These are phyloP conservation scores for Rallus limicola DNA, from an alignment of 2,113 vertebrate genomes.

Conservation along the genomic window DNA sequence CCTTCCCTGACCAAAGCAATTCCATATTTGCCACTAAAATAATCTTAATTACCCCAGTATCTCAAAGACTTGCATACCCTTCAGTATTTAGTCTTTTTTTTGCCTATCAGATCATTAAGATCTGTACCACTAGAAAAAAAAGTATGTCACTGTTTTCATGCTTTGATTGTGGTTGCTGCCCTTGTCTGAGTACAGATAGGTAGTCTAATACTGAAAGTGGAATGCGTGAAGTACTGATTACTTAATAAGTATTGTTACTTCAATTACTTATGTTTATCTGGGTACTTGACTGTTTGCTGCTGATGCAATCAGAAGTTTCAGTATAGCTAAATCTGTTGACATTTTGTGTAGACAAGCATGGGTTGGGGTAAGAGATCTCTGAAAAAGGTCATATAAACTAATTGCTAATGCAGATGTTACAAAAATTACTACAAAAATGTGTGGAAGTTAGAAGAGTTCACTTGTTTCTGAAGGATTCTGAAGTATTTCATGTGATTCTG, in stretches of 20 bases:
- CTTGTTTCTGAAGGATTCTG: neutral
- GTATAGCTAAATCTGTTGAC: neutral
- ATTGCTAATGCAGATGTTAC: neutral
- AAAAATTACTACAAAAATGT: neutral
- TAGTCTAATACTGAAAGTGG: neutral
- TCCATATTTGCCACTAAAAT: neutral
- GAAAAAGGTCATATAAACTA: neutral
- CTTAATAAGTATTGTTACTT: slow-evolving; percentile 7
- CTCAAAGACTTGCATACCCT: neutral
- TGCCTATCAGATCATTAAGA: neutral
- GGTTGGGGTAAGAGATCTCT: neutral
- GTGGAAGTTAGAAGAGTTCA: neutral
- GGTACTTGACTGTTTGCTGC: neutral
- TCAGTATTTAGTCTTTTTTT: neutral
- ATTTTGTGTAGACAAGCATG: neutral
- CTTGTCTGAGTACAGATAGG: neutral
- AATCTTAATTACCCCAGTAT: neutral
- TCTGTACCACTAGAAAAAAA: neutral
- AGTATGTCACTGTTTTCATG: neutral
- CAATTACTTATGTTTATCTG: neutral
- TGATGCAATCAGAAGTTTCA: neutral
- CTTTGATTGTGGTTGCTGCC: neutral
- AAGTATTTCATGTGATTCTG: neutral
- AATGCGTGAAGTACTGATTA: neutral
- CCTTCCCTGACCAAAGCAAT: neutral